phyloP scores from a whole-genome alignment of 1,140 invertebrate genomes.

The Intoshia linei region DNA sequence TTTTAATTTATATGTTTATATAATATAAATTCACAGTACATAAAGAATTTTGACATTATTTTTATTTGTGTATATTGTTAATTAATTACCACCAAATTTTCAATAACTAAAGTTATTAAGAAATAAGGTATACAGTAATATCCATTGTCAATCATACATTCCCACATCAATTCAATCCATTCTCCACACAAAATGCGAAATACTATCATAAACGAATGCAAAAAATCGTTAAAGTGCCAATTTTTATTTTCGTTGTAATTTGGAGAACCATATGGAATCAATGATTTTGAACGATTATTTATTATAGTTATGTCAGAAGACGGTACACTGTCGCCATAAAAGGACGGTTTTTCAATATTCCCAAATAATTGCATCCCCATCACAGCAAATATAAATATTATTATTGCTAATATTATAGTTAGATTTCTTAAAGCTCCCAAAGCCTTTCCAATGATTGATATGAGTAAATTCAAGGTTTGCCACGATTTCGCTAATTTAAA shows the following conservation, averaged over 20 bases:
- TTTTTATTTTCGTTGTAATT: too few relatives aligned
- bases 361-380: conserved; percentile 89
- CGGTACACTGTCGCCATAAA: conserved; percentile 10
- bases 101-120: conserved; percentile 66
- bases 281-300: too few relatives aligned
- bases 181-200: conserved; percentile 71
- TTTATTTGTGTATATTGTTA: too few relatives aligned
- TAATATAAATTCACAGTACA: too few relatives aligned
- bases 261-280: too few relatives aligned
- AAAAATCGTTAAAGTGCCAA: conserved; percentile 80
- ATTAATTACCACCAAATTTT: conserved; percentile 68
- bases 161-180: conserved; percentile 87
- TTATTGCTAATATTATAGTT: conserved; percentile 68
- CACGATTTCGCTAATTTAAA: conserved; percentile 96
- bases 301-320: conserved; percentile 9
- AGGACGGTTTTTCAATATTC: conserved; percentile 36
- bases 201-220: conserved; percentile 81
- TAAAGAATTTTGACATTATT: too few relatives aligned
- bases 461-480: conserved; percentile 81
- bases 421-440: conserved; percentile 73
- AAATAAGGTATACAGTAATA: conserved; percentile 69
- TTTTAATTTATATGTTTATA: too few relatives aligned
- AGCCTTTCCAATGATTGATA: conserved; percentile 84
- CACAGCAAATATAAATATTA: conserved; percentile 78
- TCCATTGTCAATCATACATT: conserved; percentile 58